Conservation (phyloP, 2,113 vertebrate species). For the Hippocampus guttulatus region DNA sequence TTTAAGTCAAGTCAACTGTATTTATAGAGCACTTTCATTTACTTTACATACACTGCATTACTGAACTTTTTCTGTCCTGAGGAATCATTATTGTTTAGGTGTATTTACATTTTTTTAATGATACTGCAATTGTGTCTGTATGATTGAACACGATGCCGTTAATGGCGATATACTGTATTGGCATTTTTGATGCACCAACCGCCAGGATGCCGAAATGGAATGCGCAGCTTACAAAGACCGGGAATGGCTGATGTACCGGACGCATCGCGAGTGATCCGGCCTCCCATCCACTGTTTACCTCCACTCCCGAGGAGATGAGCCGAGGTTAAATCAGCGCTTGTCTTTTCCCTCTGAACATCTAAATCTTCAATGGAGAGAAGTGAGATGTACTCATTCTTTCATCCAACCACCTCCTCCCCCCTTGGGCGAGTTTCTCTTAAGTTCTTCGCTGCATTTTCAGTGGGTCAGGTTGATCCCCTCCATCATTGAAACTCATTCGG, state of each 20-base stretch:
- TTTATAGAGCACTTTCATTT: no score
- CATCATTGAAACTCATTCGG: slow-evolving; percentile 92
- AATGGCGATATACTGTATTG: not conserved
- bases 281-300: slow-evolving; percentile 54
- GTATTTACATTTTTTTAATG: no score
- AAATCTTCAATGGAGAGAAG: slow-evolving; percentile 56
- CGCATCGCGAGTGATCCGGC: slow-evolving; percentile 42
- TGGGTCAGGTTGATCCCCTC: slow-evolving; percentile 88
- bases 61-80: no score
- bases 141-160: not conserved
- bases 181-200: not conserved
- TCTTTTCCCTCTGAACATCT: slow-evolving; percentile 65
- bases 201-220: not conserved
- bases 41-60: no score
- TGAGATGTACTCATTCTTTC: slow-evolving; percentile 59
- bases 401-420: slow-evolving; percentile 43
- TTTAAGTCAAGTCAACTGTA: no score
- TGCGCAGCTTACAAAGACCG: not conserved
- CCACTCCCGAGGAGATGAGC: slow-evolving; percentile 53
- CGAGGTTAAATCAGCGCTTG: slow-evolving; percentile 66
- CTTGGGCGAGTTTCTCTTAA: slow-evolving; percentile 49
- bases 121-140: not conserved
- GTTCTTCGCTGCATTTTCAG: slow-evolving; percentile 70
- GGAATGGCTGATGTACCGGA: slow-evolving; percentile 15
- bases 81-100: no score